Percentiles rank a stretch among this genome's conserved stretches.
phyloP scores from a whole-genome alignment of 2,888 invertebrate species.

The Stenurella melanura region DNA sequence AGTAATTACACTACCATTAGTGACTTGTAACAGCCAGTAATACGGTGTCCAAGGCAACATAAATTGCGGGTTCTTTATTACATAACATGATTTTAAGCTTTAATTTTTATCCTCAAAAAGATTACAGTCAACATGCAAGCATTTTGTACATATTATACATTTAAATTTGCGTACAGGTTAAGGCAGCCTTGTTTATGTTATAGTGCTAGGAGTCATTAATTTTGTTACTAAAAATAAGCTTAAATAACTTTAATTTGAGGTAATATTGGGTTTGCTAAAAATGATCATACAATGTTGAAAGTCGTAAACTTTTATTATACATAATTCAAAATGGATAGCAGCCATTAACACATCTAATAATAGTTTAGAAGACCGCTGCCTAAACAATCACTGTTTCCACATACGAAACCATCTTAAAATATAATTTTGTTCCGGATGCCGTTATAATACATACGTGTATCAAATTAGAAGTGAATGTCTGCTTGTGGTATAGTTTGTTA shows the following conservation, averaged over 20 bases:
- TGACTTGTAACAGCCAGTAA: constrained; percentile 50
- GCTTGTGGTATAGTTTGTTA: too few relatives aligned
- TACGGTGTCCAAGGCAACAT: constrained; percentile 46
- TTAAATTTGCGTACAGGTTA: constrained; percentile 9
- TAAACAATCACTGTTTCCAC: too few relatives aligned
- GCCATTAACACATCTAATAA: too few relatives aligned
- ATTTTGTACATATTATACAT: constrained; percentile 25
- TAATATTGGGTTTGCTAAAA: not conserved
- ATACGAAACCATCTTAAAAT: too few relatives aligned
- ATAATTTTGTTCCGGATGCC: too few relatives aligned
- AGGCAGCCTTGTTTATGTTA: not conserved
- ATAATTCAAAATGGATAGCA: too few relatives aligned
- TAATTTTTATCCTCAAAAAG: constrained; percentile 47
- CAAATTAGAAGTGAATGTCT: too few relatives aligned
- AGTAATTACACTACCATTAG: constrained; percentile 45
- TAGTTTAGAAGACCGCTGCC: too few relatives aligned
- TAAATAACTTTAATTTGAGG: not conserved
- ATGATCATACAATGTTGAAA: too few relatives aligned
- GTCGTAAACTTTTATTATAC: too few relatives aligned
- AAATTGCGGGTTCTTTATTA: constrained; percentile 46
- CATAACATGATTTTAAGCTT: constrained; percentile 45
- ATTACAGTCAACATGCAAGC: constrained; percentile 45
- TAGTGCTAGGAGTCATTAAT: constrained; percentile 21
- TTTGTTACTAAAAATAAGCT: constrained; percentile 26
- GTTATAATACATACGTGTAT: too few relatives aligned